Percentiles rank a stretch among this genome's conserved stretches.
phyloP scores from a whole-genome alignment of 2,888 invertebrate species.

The Meloe dianella region DNA sequence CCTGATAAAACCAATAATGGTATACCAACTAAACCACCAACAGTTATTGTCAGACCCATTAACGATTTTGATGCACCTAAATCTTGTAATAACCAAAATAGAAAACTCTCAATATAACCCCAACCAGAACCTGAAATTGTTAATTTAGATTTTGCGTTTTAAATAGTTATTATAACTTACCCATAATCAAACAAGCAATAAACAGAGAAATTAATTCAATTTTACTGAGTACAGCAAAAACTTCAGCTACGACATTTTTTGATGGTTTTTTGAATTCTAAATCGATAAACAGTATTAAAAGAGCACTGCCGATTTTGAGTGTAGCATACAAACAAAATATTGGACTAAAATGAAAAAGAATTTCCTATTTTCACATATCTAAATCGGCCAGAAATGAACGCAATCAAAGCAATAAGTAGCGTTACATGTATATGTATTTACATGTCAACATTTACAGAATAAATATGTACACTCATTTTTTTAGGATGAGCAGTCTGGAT shows the following conservation, averaged over 20 bases:
- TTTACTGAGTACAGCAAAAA: constrained; percentile 71
- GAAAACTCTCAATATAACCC: constrained; percentile 83
- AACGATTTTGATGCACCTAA: constrained; percentile 75
- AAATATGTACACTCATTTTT: too few relatives aligned
- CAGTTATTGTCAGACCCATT: constrained; percentile 82
- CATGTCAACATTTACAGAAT: too few relatives aligned
- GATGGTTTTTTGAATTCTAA: constrained; percentile 79
- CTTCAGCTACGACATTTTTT: constrained; percentile 72
- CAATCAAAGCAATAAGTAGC: neutral
- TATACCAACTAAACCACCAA: constrained; percentile 77
- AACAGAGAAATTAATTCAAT: constrained; percentile 76
- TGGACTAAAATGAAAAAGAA: constrained; percentile 63
- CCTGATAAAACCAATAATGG: constrained; percentile 79
- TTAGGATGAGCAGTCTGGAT: too few relatives aligned
- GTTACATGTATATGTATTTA: neutral
- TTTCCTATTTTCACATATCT: neutral
- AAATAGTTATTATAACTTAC: constrained; percentile 57
- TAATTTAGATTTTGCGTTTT: neutral
- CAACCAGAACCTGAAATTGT: constrained; percentile 72
- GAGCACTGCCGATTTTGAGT: constrained; percentile 71
- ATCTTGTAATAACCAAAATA: constrained; percentile 81
- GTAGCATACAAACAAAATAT: constrained; percentile 78
- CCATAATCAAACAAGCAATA: constrained; percentile 73
- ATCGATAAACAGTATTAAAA: constrained; percentile 74
- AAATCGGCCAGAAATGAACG: neutral